Evolutionary conservation across 2,113 vertebrate species (phyloP).

Genomic region (Mastomys coucha): DNA sequence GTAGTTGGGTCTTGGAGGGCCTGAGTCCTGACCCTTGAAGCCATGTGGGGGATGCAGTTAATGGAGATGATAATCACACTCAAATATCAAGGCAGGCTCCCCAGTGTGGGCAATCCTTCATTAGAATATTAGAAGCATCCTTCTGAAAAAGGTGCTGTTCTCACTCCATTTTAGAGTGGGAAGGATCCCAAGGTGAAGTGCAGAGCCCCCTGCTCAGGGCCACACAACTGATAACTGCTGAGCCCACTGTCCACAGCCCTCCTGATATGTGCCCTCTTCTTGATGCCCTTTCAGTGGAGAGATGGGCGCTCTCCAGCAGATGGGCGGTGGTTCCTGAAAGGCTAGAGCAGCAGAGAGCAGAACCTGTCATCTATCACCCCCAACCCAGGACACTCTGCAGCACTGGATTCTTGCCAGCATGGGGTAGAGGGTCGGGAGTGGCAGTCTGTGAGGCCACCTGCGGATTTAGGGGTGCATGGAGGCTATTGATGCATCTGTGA

Average conservation of each 20-base stretch:
- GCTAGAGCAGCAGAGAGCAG: neutral
- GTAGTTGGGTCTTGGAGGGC: neutral
- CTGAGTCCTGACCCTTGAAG: neutral
- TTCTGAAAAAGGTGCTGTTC: neutral
- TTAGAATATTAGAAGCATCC: neutral
- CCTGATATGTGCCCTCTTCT: neutral
- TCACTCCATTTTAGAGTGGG: neutral
- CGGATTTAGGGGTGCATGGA: constrained; percentile 33
- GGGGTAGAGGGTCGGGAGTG: no score
- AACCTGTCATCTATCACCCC: no score
- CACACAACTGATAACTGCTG: neutral
- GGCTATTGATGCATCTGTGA: neutral
- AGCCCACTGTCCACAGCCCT: neutral
- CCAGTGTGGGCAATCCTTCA: neutral
- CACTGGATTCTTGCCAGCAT: neutral
- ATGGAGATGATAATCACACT: no score
- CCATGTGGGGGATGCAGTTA: neutral
- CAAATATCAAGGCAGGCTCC: neutral
- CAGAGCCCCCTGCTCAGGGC: neutral
- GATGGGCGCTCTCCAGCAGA: neutral
- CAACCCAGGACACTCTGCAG: neutral
- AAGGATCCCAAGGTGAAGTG: neutral
- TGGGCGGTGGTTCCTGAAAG: neutral
- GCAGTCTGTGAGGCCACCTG: neutral
- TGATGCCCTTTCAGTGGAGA: neutral